These are phyloP conservation scores for Prunella strophiata DNA, from an alignment of 2,797 vertebrate species.

Conservation along the genomic window DNA sequence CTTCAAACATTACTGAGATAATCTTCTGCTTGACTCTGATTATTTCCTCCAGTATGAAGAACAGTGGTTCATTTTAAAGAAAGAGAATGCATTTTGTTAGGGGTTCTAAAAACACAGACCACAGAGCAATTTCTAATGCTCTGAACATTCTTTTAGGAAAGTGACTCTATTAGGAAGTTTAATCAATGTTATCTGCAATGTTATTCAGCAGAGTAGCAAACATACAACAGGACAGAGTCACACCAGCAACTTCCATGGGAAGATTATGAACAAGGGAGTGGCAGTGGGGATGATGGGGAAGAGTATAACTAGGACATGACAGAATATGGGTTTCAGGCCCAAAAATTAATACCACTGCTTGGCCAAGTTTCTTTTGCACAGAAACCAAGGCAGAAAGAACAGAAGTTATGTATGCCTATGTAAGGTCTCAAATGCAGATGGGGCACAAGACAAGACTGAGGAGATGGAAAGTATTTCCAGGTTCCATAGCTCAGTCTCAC, in stretches of 20 bases:
- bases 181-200: not conserved
- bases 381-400: not conserved
- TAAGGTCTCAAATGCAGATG: not conserved
- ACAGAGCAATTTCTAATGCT: not conserved
- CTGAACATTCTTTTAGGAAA: not conserved
- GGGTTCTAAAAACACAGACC: not conserved
- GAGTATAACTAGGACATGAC: not conserved
- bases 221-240: not conserved
- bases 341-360: not conserved
- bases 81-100: not conserved
- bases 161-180: not conserved
- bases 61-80: not conserved
- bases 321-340: not conserved
- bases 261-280: not conserved
- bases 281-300: not conserved
- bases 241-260: not conserved
- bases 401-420: not conserved
- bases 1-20: not conserved
- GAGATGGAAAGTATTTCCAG: not conserved
- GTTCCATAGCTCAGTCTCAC: not conserved
- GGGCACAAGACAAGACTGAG: not conserved
- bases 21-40: not conserved
- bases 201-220: not conserved
- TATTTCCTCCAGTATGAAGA: not conserved
- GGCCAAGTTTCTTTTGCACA: not conserved